These are phyloP conservation scores for Escarpia spicata DNA, from an alignment of 2,888 invertebrate species.

Conservation along the genomic window DNA sequence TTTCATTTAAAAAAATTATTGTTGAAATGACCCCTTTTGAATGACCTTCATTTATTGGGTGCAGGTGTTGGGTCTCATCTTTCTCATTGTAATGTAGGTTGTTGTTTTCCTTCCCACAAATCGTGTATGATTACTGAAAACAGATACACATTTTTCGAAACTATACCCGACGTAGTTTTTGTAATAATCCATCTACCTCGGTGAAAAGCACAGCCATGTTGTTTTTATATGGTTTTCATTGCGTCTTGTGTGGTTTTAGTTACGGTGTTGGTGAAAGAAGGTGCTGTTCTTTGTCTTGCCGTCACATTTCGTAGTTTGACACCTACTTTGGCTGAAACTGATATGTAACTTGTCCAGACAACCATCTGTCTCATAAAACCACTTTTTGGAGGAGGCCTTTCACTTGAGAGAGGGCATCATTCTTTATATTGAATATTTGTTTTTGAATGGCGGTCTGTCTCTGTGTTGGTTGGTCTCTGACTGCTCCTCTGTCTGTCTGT, in stretches of 20 bases:
- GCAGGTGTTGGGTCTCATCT: background rate
- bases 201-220: background rate
- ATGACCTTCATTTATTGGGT: background rate
- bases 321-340: background rate
- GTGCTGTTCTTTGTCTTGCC: background rate
- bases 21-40: background rate
- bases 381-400: background rate
- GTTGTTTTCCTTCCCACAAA: background rate
- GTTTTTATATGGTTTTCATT: slow-evolving; percentile 13
- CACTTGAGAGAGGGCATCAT: background rate
- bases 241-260: background rate
- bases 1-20: background rate
- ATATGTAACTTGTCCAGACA: background rate
- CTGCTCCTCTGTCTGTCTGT: too few species aligned
- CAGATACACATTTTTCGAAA: background rate
- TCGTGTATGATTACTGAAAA: background rate
- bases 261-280: background rate
- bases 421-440: too few species aligned
- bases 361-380: background rate
- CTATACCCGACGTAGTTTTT: background rate
- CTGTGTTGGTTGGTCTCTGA: too few species aligned
- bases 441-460: too few species aligned
- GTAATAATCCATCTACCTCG: background rate
- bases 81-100: background rate
- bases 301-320: background rate